Evolutionary conservation across 2,797 vertebrate species (phyloP).

Genomic region (Amazona ochrocephala): DNA sequence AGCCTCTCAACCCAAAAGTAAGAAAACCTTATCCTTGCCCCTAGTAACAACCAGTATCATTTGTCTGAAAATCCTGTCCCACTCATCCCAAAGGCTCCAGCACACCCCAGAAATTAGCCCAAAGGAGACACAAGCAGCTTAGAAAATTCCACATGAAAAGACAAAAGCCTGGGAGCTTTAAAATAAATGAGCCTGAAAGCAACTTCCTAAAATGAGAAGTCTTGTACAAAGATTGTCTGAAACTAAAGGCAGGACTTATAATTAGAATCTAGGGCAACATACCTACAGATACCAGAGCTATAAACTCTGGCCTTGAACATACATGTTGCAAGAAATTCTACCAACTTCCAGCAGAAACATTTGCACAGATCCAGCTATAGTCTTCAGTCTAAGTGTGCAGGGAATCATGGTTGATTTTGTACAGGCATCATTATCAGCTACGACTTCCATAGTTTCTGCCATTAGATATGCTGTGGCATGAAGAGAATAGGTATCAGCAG

Average conservation of each 20-base stretch:
- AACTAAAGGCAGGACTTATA: background rate
- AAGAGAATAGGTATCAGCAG: background rate
- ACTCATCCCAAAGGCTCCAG: background rate
- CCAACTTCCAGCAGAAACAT: background rate
- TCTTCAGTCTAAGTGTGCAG: background rate
- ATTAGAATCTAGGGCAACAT: background rate
- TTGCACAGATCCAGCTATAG: background rate
- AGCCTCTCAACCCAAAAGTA: background rate
- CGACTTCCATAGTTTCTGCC: background rate
- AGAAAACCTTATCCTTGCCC: background rate
- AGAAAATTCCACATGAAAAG: background rate
- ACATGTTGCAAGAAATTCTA: background rate
- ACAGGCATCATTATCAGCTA: background rate
- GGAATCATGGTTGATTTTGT: background rate
- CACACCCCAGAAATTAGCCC: background rate
- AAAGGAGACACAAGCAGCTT: background rate
- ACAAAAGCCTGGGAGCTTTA: background rate
- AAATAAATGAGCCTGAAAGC: background rate
- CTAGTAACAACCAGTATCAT: background rate
- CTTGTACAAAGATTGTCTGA: background rate
- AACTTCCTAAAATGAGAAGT: background rate
- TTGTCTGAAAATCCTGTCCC: background rate
- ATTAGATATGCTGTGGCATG: background rate
- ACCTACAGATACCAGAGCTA: background rate
- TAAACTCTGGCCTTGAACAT: background rate